Conservation (phyloP, 2,888 invertebrate species). For the Rhamnusium bicolor region DNA sequence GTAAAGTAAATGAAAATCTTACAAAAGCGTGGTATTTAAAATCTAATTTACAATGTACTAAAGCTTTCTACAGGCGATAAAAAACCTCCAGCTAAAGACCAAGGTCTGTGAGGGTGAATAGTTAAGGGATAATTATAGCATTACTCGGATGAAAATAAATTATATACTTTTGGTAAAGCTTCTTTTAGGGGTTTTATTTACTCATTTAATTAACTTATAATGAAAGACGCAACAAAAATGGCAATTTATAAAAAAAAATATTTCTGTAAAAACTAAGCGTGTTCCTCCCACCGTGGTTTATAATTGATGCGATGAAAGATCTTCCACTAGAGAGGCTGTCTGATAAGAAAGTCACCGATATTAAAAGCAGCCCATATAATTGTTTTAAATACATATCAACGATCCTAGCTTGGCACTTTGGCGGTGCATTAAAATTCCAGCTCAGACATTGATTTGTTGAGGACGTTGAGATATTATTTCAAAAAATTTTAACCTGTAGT, state of each 20-base stretch:
- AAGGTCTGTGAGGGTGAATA: constrained; percentile 8
- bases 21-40: constrained; percentile 13
- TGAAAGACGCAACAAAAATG: background rate
- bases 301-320: background rate
- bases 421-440: too few species aligned
- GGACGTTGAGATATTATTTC: too few species aligned
- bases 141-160: constrained; percentile 18
- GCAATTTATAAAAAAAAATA: background rate
- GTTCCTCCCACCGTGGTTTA: background rate
- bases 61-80: constrained; percentile 17
- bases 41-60: constrained; percentile 24
- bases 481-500: too few species aligned
- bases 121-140: constrained; percentile 11
- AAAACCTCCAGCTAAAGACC: constrained; percentile 17
- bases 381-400: too few species aligned
- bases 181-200: constrained; percentile 5
- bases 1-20: constrained; percentile 9
- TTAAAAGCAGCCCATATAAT: too few species aligned
- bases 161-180: constrained; percentile 3
- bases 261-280: background rate
- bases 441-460: too few species aligned
- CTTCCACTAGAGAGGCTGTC: background rate
- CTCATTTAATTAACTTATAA: constrained; percentile 5
- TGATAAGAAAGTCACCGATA: too few species aligned
- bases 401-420: too few species aligned